A percentile compares a stretch with the other conserved stretches of the same genome.
Conservation (phyloP, 2,888 invertebrate genomes). For the Caenorhabditis plicata region DNA sequence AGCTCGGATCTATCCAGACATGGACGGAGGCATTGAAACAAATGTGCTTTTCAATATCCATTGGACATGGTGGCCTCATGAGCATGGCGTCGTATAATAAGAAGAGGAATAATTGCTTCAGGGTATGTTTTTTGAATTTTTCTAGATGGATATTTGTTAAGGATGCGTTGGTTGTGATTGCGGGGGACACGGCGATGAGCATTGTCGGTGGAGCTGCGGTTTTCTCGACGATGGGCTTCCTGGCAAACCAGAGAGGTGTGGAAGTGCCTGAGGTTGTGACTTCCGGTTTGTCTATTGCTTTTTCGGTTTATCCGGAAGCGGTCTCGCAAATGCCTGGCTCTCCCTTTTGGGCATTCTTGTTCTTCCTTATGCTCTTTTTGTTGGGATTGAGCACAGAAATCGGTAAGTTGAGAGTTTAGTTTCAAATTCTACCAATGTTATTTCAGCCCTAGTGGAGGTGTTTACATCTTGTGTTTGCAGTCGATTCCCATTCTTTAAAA, state of each 20-base stretch:
- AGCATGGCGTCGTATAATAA: constrained; percentile 55
- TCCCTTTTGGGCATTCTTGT: constrained; percentile 66
- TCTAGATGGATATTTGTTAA: not conserved
- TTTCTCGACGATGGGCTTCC: constrained; percentile 48
- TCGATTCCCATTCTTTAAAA: constrained; percentile 6
- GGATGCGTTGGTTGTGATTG: constrained; percentile 53
- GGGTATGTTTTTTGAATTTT: constrained; percentile 10
- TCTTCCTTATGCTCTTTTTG: constrained; percentile 67
- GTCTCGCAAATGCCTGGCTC: constrained; percentile 64
- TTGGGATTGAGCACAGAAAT: constrained; percentile 59
- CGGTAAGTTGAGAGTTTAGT: not conserved
- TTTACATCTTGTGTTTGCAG: constrained; percentile 29
- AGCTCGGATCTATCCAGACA: constrained; percentile 41
- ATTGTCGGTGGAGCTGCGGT: constrained; percentile 48
- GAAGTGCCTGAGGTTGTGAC: constrained; percentile 31
- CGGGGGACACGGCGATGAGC: constrained; percentile 50
- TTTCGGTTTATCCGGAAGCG: constrained; percentile 67
- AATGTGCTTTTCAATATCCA: constrained; percentile 54
- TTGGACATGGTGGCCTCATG: constrained; percentile 56
- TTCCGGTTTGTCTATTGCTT: constrained; percentile 66
- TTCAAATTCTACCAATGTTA: not conserved
- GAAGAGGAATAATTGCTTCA: constrained; percentile 49
- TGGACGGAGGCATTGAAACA: constrained; percentile 59
- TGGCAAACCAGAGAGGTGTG: constrained; percentile 29
- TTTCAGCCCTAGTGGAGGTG: constrained; percentile 19